Base-by-base conservation (phyloP, 92 coral and sea anemone genomes). In the Palythoa caribaeorum region DNA sequence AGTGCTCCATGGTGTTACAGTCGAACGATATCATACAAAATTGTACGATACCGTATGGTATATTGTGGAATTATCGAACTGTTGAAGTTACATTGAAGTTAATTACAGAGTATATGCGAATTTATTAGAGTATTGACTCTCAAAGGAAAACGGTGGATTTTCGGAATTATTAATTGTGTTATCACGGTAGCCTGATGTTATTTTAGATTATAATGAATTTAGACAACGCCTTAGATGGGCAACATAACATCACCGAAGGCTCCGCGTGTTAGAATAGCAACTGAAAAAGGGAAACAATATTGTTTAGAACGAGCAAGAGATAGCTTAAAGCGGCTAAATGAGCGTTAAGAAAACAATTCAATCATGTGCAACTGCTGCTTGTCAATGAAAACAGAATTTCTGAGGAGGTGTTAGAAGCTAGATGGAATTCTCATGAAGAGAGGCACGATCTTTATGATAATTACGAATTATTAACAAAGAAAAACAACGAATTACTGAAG, bases 231-330 rank as follows among this genome's bases (percentile, higher is more conserved):
- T 55, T 55, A 54, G 60, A 54, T 54, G 60, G 11, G 62, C 62
- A 55, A 55, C 62, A 55, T 65, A 9, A 65, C n/a, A 65, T 65
- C 71, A 65, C 71, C 71, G 71, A 65, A 21, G 71, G 0, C 36
- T 65, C 35, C 71, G 71, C 71, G 71, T 65, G 36, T 65, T 20
- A 39, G 80, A 68, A 19, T 44, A 6, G 20, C 52, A 65, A 84
- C 88, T 5, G 39, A 62, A 12, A 84, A 84, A 84, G 79, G 88
- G 57, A 47, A 68, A 16, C 76, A 84, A 20, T 70, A 71, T 70
- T 78, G 12, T 44, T 66, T 84, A 39, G 80, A 84, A 6, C 60
- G 63, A 21, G 78, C 76, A n/a, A 73, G 72, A 73, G 62, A 9
- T 62, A 71, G 7, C 19, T 85, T 72, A 28, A 69, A 71, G 53